A percentile compares a stretch with the other conserved stretches of the same genome.
phyloP scores from a whole-genome alignment of 2,797 vertebrate species.

The Pteropus rufus region DNA sequence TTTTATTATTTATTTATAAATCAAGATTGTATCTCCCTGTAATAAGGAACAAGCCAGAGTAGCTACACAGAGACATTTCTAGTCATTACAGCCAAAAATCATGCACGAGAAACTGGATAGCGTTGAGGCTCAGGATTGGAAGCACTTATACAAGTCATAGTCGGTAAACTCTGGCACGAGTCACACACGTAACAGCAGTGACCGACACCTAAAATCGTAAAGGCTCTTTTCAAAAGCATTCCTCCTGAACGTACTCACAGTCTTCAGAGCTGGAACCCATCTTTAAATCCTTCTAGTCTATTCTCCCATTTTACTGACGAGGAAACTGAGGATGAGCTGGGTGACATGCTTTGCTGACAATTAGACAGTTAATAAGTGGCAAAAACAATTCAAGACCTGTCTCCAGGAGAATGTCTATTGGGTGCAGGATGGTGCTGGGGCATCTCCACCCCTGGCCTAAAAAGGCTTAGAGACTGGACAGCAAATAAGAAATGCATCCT shows the following conservation, averaged over 20 bases:
- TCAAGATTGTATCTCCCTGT: background rate
- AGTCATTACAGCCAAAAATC: background rate
- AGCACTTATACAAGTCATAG: background rate
- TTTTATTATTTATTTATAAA: background rate
- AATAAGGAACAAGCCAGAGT: background rate
- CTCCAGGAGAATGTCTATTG: background rate
- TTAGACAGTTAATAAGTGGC: background rate
- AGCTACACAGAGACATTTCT: background rate
- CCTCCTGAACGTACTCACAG: background rate
- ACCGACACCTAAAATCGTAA: background rate
- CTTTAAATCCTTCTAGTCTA: background rate
- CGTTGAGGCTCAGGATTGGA: background rate
- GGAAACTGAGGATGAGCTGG: background rate
- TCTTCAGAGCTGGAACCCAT: background rate
- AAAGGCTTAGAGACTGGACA: background rate
- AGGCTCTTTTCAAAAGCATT: background rate
- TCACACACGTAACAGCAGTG: rapidly evolving
- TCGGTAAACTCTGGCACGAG: background rate
- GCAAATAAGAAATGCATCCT: background rate
- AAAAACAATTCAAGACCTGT: background rate
- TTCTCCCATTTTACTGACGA: background rate
- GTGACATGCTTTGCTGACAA: background rate
- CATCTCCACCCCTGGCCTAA: background rate
- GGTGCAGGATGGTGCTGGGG: background rate
- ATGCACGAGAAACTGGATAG: rapidly evolving